These are phyloP conservation scores for Nephrotoma flavescens DNA, from an alignment of 2,888 invertebrate genomes.

Conservation along the genomic window DNA sequence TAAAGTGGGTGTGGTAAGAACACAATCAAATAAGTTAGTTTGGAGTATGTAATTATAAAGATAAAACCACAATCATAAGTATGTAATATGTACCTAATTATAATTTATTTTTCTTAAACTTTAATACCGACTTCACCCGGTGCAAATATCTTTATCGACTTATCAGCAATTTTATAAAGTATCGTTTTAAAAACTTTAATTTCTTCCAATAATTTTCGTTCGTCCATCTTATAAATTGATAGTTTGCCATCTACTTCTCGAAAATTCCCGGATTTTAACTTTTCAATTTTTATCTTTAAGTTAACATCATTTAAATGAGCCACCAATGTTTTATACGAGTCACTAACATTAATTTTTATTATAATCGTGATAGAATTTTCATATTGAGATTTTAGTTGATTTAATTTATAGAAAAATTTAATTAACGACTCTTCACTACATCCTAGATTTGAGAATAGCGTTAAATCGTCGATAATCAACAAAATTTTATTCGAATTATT, in stretches of 20 bases:
- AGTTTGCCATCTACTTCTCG: slow-evolving; percentile 57
- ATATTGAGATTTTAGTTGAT: slow-evolving; percentile 27
- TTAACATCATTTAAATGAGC: slow-evolving; percentile 48
- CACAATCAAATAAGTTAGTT: too few species aligned
- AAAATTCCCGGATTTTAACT: slow-evolving; percentile 56
- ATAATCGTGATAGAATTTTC: slow-evolving; percentile 36
- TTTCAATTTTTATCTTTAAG: slow-evolving; percentile 44
- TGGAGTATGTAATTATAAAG: too few species aligned
- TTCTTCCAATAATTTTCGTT: not conserved
- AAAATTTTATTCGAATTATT: not conserved
- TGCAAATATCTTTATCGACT: slow-evolving; percentile 56
- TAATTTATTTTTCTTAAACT: slow-evolving; percentile 15
- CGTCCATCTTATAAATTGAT: slow-evolving; percentile 23
- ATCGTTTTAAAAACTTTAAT: slow-evolving; percentile 19
- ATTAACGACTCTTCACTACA: slow-evolving; percentile 37
- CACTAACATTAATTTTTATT: slow-evolving; percentile 42
- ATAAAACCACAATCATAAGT: not conserved
- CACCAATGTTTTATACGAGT: slow-evolving; percentile 41
- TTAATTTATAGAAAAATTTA: slow-evolving; percentile 35
- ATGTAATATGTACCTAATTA: not conserved
- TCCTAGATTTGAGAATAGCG: slow-evolving; percentile 52
- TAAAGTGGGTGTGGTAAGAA: too few species aligned
- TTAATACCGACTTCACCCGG: slow-evolving; percentile 41
- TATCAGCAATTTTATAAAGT: slow-evolving; percentile 54
- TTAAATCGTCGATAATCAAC: slow-evolving; percentile 55